Base-by-base conservation (phyloP, 2,888 invertebrate genomes). In the Autographa pulchrina region DNA sequence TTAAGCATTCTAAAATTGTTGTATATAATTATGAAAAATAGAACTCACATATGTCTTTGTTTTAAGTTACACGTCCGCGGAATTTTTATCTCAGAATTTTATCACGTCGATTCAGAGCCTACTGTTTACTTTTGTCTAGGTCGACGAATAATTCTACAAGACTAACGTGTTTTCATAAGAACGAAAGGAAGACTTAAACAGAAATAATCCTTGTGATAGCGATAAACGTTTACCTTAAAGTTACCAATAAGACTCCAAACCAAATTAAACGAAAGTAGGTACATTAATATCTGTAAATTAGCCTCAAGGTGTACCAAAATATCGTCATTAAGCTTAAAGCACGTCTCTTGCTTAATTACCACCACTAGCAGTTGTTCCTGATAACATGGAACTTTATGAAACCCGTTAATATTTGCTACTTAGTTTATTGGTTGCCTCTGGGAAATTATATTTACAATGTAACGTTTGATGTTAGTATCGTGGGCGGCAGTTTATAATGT, bases 391-490 rank as follows among this genome's bases (percentile, higher is more conserved):
- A 84, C 80, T 84, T 85, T 85, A 85, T 83, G 81, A 75, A 81
- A 80, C 77, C 72, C 79, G 81, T 80, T 81, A 84, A 83, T 85
- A 86, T 86, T 85, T 78, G 72, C 71, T 60, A 63, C 60, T 78
- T 75, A 70, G 83, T 77, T 83, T 80, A 85, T 77, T 81, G 77
- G 69, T 83, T 77, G 84, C 81, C 83, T 83, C 74, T 77, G 81
- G 81, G 82, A 80, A 81, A 83, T 85, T 80, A 85, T 84, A 79
- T 84, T 86, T 84, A 86, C 84, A 80, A 76, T 83, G 78, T 85
- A 75, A 74, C 62, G 62, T 78, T 75, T 80, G 83, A 83, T 84
- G 81, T 79, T 78, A 78, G 81, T 78, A 78, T 67, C 75, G 76
- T 68, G 71, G 77, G 71, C 64, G 62, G 67, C 76, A 76, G 38